phyloP scores from a whole-genome alignment of 2,797 vertebrate genomes.

The Cossypha polioptera region DNA sequence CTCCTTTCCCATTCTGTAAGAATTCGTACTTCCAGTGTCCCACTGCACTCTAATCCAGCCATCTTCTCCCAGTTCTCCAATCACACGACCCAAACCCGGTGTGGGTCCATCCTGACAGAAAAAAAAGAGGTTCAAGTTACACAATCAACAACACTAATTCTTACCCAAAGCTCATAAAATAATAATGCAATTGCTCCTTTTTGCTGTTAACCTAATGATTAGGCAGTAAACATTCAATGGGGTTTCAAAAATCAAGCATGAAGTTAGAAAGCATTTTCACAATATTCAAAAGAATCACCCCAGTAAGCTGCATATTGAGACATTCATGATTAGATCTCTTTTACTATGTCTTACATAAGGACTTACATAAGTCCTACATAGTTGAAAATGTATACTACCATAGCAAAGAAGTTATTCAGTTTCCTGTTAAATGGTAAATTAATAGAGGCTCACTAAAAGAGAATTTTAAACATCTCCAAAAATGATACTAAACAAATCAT shows the following conservation, averaged over 20 bases:
- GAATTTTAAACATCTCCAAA: neutral
- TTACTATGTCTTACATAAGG: neutral
- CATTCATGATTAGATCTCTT: neutral
- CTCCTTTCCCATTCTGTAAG: constrained; percentile 98
- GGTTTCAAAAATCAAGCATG: neutral
- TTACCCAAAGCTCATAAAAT: neutral
- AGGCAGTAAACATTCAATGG: neutral
- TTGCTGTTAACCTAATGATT: neutral
- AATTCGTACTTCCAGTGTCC: constrained; percentile 98
- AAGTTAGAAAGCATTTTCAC: neutral
- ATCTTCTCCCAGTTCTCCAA: constrained; percentile 95
- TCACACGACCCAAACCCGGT: constrained; percentile 93
- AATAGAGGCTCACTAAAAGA: neutral
- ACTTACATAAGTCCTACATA: neutral
- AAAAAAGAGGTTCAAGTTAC: neutral
- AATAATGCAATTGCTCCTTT: neutral
- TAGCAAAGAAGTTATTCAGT: neutral
- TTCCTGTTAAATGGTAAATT: neutral
- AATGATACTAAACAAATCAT: neutral
- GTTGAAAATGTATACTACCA: neutral
- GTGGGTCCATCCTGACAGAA: constrained; percentile 88
- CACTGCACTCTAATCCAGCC: constrained; percentile 99
- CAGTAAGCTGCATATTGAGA: neutral
- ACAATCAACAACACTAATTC: neutral
- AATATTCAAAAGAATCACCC: neutral